Evolutionary conservation across 2,113 vertebrate species (phyloP).

Genomic region (Dipodomys merriami): DNA sequence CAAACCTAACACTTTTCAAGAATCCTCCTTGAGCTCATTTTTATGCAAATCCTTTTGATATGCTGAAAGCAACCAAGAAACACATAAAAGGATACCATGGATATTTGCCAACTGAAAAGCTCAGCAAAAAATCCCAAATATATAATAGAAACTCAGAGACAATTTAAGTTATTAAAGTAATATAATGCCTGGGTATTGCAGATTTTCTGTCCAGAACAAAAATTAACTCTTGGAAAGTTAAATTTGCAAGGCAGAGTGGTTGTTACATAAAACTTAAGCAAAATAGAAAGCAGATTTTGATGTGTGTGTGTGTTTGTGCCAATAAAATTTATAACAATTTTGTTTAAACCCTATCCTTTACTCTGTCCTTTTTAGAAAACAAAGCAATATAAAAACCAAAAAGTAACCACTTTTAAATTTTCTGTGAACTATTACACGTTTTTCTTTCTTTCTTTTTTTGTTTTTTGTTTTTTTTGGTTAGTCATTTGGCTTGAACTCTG

Average conservation of each 20-base stretch:
- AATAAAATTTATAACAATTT: constrained; percentile 17
- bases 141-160: background rate
- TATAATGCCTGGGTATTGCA: background rate
- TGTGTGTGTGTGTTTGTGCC: background rate
- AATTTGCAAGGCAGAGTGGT: background rate
- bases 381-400: background rate
- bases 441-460: no score
- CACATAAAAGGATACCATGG: background rate
- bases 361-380: background rate
- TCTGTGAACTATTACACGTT: background rate
- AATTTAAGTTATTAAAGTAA: background rate
- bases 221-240: constrained; percentile 42
- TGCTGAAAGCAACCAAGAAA: background rate
- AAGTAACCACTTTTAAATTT: background rate
- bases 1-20: background rate
- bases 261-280: constrained; percentile 2
- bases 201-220: background rate
- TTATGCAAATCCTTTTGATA: background rate
- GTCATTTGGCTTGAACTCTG: no score
- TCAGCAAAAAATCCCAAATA: constrained; percentile 12
- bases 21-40: background rate
- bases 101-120: background rate
- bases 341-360: background rate
- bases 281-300: background rate
- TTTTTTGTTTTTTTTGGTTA: no score